These are phyloP conservation scores for Mythimna vitellina DNA, from an alignment of 2,888 invertebrate genomes.

Conservation along the genomic window DNA sequence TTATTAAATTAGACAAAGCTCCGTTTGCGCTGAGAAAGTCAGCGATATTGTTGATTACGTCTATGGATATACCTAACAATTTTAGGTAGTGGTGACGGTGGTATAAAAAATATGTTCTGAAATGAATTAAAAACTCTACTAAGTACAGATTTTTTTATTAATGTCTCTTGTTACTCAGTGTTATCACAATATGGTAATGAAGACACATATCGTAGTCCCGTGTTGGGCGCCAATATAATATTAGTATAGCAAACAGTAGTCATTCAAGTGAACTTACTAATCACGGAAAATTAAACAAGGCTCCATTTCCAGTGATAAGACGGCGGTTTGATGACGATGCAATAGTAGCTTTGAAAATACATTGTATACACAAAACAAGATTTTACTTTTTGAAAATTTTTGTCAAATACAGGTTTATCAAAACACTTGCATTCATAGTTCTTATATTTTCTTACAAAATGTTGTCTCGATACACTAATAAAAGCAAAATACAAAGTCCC, in stretches of 20 bases:
- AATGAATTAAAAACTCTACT: too few relatives aligned
- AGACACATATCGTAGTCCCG: too few relatives aligned
- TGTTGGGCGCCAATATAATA: neutral
- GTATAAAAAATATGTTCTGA: too few relatives aligned
- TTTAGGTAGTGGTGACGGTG: too few relatives aligned
- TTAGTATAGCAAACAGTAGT: neutral
- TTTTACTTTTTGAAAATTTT: neutral
- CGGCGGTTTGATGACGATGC: too few relatives aligned
- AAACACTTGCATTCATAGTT: neutral
- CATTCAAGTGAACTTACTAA: neutral
- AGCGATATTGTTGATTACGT: too few relatives aligned
- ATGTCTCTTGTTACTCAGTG: neutral
- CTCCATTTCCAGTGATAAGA: neutral
- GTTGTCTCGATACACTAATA: conserved; percentile 9
- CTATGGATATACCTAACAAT: too few relatives aligned
- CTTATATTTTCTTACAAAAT: neutral
- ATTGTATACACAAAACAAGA: neutral
- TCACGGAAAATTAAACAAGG: neutral
- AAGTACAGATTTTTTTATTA: neutral
- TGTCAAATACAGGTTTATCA: neutral
- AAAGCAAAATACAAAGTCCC: conserved; percentile 31
- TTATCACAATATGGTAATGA: too few relatives aligned
- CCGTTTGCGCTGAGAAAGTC: too few relatives aligned
- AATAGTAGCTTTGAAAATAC: too few relatives aligned
- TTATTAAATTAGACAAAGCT: too few relatives aligned